These are phyloP conservation scores for Catharus minimus DNA, from an alignment of 2,113 vertebrate genomes.

Conservation along the genomic window DNA sequence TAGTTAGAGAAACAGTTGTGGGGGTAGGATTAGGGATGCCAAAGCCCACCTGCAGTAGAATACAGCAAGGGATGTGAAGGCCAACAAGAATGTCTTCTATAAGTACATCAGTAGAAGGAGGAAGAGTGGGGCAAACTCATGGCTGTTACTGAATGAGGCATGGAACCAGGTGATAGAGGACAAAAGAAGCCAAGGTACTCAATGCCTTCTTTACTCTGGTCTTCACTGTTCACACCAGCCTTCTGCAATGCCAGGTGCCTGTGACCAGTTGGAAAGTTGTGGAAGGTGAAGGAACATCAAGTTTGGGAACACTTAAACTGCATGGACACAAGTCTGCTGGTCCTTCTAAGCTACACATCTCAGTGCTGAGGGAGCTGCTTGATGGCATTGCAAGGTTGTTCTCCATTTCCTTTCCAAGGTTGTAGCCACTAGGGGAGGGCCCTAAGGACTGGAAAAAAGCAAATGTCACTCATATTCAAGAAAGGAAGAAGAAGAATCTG, in stretches of 20 bases:
- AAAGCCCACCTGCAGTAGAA: background rate
- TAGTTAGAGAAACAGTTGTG: background rate
- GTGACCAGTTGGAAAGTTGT: background rate
- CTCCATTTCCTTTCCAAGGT: background rate
- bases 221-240: background rate
- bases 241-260: background rate
- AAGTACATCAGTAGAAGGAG: background rate
- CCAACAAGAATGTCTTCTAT: background rate
- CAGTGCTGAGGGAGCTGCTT: background rate
- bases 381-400: background rate
- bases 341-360: background rate
- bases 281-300: background rate
- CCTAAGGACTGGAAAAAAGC: background rate
- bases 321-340: background rate
- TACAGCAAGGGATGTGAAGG: background rate
- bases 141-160: background rate
- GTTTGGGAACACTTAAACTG: background rate
- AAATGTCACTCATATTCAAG: background rate
- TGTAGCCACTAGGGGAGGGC: rapidly evolving
- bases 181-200: background rate
- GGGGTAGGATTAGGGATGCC: background rate
- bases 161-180: background rate
- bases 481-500: background rate
- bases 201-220: background rate
- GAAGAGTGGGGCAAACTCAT: background rate